Percentiles rank a stretch among this genome's conserved stretches.
These are phyloP conservation scores for Pseudopipra pipra DNA, from an alignment of 2,113 vertebrate genomes.

Conservation along the genomic window DNA sequence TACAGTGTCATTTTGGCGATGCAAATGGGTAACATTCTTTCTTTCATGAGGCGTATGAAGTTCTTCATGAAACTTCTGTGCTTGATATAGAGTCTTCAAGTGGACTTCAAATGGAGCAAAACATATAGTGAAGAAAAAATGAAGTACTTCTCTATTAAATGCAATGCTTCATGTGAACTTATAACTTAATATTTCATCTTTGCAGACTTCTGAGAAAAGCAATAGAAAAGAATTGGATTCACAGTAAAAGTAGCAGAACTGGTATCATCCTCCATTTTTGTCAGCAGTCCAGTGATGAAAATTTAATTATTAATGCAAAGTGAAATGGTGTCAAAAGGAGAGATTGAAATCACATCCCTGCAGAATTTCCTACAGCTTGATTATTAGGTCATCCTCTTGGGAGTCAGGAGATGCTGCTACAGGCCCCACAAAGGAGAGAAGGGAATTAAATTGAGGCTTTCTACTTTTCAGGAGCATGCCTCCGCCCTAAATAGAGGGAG, in stretches of 20 bases:
- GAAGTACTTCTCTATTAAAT: neutral
- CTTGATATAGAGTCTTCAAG: neutral
- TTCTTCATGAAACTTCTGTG: neutral
- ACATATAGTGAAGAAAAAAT: neutral
- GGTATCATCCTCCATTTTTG: neutral
- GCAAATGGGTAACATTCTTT: neutral
- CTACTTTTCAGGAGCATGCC: neutral
- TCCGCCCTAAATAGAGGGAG: neutral
- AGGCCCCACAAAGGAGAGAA: neutral
- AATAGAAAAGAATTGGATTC: neutral
- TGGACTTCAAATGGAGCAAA: neutral
- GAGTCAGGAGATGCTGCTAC: neutral
- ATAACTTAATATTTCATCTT: neutral
- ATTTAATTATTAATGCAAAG: conserved; percentile 55
- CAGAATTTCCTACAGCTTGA: conserved; percentile 17
- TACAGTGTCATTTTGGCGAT: neutral
- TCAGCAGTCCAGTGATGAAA: conserved; percentile 4
- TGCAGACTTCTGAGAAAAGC: neutral
- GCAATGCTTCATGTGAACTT: neutral
- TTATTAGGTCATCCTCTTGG: conserved; percentile 13
- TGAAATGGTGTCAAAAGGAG: conserved; percentile 37
- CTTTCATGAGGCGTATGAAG: neutral
- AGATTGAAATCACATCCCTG: neutral
- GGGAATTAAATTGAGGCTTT: neutral
- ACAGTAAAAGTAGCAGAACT: neutral